Conservation (phyloP, 35 echinoderm and acorn worm species). For the Ophioderma brevispina region DNA sequence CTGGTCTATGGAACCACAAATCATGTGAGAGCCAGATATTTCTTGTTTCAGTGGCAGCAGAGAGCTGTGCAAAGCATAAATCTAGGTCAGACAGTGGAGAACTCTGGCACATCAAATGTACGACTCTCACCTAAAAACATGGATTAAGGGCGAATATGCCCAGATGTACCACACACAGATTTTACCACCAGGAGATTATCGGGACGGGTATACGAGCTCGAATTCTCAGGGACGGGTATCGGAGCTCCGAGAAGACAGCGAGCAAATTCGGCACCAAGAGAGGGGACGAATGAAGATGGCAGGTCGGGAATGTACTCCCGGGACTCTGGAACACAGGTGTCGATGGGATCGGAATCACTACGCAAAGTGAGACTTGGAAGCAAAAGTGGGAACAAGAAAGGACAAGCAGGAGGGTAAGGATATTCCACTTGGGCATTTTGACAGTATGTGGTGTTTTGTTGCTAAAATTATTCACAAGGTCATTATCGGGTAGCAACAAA, state of each 20-base stretch:
- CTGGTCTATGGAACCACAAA: conserved; percentile 94
- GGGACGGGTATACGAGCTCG: too few relatives aligned
- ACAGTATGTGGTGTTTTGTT: too few relatives aligned
- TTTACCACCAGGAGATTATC: conserved; percentile 79
- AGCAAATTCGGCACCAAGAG: conserved; percentile 58
- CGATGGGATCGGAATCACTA: conserved; percentile 54
- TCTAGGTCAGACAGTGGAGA: conserved; percentile 45
- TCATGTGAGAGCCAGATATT: conserved; percentile 97
- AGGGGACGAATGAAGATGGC: background rate
- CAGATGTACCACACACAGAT: conserved; percentile 92
- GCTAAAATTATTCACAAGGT: too few relatives aligned
- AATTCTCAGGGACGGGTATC: conserved; percentile 77
- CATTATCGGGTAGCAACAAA: too few relatives aligned
- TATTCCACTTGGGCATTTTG: too few relatives aligned
- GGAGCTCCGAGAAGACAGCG: conserved; percentile 71
- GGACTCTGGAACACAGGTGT: conserved; percentile 67
- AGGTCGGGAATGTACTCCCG: conserved; percentile 38
- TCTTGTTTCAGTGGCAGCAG: conserved; percentile 88
- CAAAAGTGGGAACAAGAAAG: background rate
- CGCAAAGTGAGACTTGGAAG: background rate
- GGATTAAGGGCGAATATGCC: conserved; percentile 76
- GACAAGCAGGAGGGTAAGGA: too few relatives aligned
- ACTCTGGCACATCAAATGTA: conserved; percentile 98
- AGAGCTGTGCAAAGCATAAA: conserved; percentile 89
- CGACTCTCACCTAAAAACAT: conserved; percentile 90